Percentiles rank a stretch among this genome's conserved stretches.
Conservation (phyloP, 2,797 vertebrate species). For the Rhinophrynus dorsalis region DNA sequence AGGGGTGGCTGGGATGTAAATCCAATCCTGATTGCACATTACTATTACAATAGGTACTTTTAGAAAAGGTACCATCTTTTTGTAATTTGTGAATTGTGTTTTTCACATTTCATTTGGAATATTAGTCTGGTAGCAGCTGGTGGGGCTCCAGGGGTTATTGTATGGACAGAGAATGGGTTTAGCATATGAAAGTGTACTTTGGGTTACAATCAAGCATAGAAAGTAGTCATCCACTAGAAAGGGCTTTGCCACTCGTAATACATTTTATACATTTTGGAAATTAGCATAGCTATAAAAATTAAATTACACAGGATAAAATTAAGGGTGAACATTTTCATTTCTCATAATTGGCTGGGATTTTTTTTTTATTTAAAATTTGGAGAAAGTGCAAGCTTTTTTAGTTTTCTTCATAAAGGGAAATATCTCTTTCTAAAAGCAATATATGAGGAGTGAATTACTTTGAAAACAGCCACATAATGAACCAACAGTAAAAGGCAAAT, state of each 20-base stretch:
- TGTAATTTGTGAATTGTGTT: no score
- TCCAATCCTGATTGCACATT: no score
- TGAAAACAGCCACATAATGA: slow-evolving; percentile 25
- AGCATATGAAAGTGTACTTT: no score
- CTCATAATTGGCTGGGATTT: not conserved
- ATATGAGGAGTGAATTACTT: slow-evolving; percentile 29
- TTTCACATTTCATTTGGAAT: no score
- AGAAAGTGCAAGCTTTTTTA: not conserved
- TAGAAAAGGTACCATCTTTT: no score
- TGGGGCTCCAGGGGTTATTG: no score
- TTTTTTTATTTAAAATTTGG: not conserved
- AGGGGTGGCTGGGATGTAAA: no score
- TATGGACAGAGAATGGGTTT: no score
- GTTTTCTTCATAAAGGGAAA: not conserved
- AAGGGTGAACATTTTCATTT: not conserved
- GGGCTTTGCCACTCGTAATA: not conserved
- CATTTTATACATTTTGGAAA: slow-evolving; percentile 7
- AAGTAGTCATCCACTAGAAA: no score
- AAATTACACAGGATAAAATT: slow-evolving; percentile 3
- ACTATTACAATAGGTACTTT: no score
- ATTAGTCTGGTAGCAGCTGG: no score
- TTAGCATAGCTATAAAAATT: not conserved
- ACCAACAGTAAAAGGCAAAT: slow-evolving; percentile 20
- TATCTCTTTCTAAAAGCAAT: slow-evolving; percentile 1
- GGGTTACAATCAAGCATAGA: no score